Base-by-base conservation (phyloP, 2,797 vertebrate species). In the Rachycentron canadum region DNA sequence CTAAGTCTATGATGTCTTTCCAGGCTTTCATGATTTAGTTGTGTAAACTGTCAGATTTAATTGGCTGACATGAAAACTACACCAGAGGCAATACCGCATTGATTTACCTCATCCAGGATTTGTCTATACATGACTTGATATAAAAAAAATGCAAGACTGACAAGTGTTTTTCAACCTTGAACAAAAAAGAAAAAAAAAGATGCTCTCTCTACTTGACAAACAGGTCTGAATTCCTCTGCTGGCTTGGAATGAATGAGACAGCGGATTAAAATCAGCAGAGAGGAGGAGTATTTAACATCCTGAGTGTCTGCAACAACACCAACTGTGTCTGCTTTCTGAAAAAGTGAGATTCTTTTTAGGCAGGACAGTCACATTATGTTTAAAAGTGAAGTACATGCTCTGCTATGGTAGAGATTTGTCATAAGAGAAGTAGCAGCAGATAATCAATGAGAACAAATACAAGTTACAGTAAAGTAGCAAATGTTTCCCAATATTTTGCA, bases 21-120 rank as follows among this genome's bases (percentile, higher is more conserved):
- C 64, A 82, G 47, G 34, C 14, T 66, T 76, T 81, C 7, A 59
- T 66, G 3, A 43, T 64, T 55, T 21, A 47, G 8, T 58, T 5
- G 0, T 73, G 73, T 85, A 67, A 86, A 63, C 75, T 84, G 81
- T 84, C 88, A 87, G 59, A 81, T 79, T 80, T 81, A 82, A 81
- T 78, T 7, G 53, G 50, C 43, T 11, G 21, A 52, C 14, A 59
- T 1, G 30, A 28, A 74, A 76, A 82, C n/a, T n/a, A 30, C 65
- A 81, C 74, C 64, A 3, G 61, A 0, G 38, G 85, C 83, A 59
- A 82, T 21, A 14, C 5, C 14, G 21, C 8, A 25, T 59, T 47
- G 78, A 52, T 68, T 55, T 47, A 40, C 60, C 41, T 76, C 5
- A 59, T 68, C 40, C 10, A 28, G 36, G 79, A 79, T 84, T n/a